Evolutionary conservation across 1,140 invertebrate species (phyloP), one percentile per base, ranked within the genome.

Genomic region (Drosophila athabasca): DNA sequence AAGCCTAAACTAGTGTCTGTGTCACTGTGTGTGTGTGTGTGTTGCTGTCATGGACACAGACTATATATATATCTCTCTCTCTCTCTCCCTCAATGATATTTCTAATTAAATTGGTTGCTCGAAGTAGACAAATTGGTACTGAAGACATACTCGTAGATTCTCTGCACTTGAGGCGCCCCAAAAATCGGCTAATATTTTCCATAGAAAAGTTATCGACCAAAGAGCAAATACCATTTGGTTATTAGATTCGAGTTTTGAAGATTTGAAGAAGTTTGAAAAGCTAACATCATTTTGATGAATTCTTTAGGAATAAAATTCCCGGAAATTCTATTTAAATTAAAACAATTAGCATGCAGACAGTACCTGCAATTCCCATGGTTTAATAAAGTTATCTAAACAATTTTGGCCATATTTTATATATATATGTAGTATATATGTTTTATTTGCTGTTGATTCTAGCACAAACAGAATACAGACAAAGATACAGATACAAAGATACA

Each of bases 51-150:
- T 39, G 50, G n/a, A 45, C 19, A 31, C 35, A n/a, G 41, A 35
- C n/a, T n/a, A n/a, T n/a, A n/a, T n/a, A n/a, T 17, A 17, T 11
- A 39, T n/a, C 26, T 4, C 46, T 13, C 24, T 1, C 17, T 43
- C 35, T 19, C 26, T 13, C 24, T 3, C 29, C 29, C 19, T 19
- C 17, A 11, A 15, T 6, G 11, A 39, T 45, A 64, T 73, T 73
- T 73, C 51, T 59, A 65, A 79, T 84, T 76, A 68, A 83, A 81
- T 82, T 82, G 64, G 60, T 13, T 74, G 50, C 58, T 76, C 60
- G 50, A 76, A 61, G 44, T 50, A 31, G 48, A 65, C 71, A 75
- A 62, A 70, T 69, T 79, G 60, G 61, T 61, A 22, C 48, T 46
- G 41, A 15, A 19, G 41, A 15, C 19, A 5, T 4, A 26, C 24